Evolutionary conservation across 2,888 invertebrate genomes (phyloP), one percentile per base, ranked within the genome.

Genomic region (Brachyptera risi): DNA sequence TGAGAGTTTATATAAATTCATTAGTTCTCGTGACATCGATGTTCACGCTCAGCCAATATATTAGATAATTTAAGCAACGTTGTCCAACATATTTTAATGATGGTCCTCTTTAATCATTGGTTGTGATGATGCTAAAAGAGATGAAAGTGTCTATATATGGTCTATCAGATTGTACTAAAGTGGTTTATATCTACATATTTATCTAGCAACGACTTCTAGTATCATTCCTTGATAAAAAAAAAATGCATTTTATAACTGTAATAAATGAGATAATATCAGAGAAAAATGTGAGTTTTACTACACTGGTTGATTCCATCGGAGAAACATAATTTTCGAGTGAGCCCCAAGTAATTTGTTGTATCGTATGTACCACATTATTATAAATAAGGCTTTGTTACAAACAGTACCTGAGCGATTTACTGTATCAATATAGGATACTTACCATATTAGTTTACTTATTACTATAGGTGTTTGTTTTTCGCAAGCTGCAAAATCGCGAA

Each of bases 71-170:
- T 5, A 51, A 51, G 31, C 31, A 26, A 26, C 17, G 17, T 15
- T 51, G 27, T 42, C 42, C 42, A 27, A 31, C 27, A 51, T n/a
- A n/a, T n/a, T n/a, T n/a, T n/a, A 49, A n/a, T 24, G 24, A 51
- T 51, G 31, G 50, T 51, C 27, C 50, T 51, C 50, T 51, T 51
- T 26, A 26, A 51, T 51, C 50, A 51, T 51, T n/a, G 50, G 50
- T 51, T 51, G 50, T n/a, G n/a, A n/a, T 51, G 50, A 51, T 26
- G 50, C 27, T 49, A 26, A n/a, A 24, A 51, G 24, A 51, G 13
- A 51, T n/a, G 31, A 31, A 27, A n/a, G 17, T 26, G 50, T 51
- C 26, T 27, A 24, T 31, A 26, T 51, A 26, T 31, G 27, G 26
- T 17, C 17, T 51, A 23, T 26, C 26, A 26, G 23, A 13, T n/a